Conservation (phyloP, 2,888 invertebrate species). For the Periphyllus acericola region DNA sequence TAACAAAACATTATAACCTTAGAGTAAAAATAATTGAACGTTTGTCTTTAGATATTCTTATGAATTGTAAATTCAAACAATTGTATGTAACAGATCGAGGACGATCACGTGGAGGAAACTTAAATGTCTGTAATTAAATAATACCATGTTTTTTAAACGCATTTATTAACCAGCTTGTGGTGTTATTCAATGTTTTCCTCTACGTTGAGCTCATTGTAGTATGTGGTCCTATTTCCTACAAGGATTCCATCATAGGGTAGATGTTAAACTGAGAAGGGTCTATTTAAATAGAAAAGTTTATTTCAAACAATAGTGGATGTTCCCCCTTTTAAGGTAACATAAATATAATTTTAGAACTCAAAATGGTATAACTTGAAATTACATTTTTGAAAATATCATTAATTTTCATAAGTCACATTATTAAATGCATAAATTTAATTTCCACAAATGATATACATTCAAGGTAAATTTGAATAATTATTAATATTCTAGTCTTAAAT, state of each 20-base stretch:
- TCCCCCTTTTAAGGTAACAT: background rate
- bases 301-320: background rate
- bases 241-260: background rate
- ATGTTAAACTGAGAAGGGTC: background rate
- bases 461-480: no score
- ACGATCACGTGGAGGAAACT: background rate
- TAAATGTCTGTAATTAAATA: slow-evolving; percentile 2
- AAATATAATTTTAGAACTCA: background rate
- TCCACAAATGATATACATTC: background rate
- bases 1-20: background rate
- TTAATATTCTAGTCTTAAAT: background rate
- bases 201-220: background rate
- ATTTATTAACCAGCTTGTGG: background rate
- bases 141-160: background rate
- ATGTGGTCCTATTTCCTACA: background rate
- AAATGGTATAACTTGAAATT: background rate
- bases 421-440: background rate
- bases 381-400: background rate
- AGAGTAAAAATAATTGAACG: background rate
- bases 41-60: background rate
- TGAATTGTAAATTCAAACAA: background rate
- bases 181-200: slow-evolving; percentile 11
- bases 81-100: background rate
- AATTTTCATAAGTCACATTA: background rate
- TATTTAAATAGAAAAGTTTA: background rate